These are phyloP conservation scores for Spatula clypeata DNA, from an alignment of 2,797 vertebrate species.

Conservation along the genomic window DNA sequence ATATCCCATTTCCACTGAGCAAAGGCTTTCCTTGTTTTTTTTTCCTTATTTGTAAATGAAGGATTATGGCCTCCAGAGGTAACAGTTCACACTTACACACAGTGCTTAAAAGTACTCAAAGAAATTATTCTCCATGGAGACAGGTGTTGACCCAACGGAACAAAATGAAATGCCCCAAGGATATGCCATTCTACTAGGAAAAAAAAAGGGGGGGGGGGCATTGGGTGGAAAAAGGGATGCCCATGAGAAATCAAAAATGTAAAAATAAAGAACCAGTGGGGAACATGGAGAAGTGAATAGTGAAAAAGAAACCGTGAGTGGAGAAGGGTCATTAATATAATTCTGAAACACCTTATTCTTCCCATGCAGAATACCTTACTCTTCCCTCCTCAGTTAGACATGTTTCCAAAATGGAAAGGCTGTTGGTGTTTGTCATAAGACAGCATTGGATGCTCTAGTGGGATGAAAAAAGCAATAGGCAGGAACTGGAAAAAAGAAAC, in stretches of 20 bases:
- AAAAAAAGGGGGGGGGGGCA: background rate
- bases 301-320: background rate
- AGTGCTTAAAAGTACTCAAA: background rate
- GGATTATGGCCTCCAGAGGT: background rate
- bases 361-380: background rate
- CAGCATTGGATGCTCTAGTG: background rate
- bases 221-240: background rate
- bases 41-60: background rate
- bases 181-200: background rate
- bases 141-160: background rate
- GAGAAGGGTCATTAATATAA: background rate
- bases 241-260: background rate
- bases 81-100: background rate
- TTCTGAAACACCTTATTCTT: background rate
- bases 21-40: background rate
- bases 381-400: background rate
- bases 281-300: background rate
- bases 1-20: background rate
- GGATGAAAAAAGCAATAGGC: background rate
- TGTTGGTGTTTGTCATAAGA: background rate
- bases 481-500: background rate
- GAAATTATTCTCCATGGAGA: background rate
- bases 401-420: background rate
- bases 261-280: slow-evolving; percentile 8
- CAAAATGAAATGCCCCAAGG: background rate